A percentile compares a stretch with the other conserved stretches of the same genome.
These are phyloP conservation scores for Pollenia angustigena DNA, from an alignment of 2,888 invertebrate species.

Conservation along the genomic window DNA sequence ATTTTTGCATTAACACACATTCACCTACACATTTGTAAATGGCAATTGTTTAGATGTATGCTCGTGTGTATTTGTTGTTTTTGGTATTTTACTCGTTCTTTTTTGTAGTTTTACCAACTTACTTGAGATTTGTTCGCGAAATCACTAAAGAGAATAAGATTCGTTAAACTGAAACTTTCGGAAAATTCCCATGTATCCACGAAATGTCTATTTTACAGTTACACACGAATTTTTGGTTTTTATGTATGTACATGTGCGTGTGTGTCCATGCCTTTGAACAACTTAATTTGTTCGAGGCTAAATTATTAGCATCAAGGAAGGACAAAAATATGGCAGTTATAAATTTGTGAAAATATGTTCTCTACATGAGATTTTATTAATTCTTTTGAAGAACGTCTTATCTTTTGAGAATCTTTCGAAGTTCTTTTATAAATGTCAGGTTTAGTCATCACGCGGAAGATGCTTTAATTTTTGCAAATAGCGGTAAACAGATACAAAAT, in stretches of 20 bases:
- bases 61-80: conserved; percentile 29
- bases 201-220: conserved; percentile 35
- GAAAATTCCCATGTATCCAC: conserved; percentile 24
- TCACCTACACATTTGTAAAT: background rate
- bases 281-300: background rate
- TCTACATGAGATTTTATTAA: too few species aligned
- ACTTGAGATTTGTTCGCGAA: conserved; percentile 40
- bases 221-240: background rate
- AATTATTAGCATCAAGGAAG: background rate
- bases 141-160: conserved; percentile 39
- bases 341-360: background rate
- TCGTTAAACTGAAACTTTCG: conserved; percentile 61
- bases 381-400: too few species aligned
- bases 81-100: conserved; percentile 34
- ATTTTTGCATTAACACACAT: background rate
- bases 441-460: too few species aligned
- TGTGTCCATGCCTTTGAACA: background rate
- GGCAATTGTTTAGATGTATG: conserved; percentile 9
- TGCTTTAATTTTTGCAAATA: too few species aligned
- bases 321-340: background rate
- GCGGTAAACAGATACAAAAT: too few species aligned
- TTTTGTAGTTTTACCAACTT: conserved; percentile 33
- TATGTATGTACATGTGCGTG: background rate
- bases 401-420: too few species aligned
- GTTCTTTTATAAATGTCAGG: too few species aligned